A percentile compares a stretch with the other conserved stretches of the same genome.
phyloP scores from a whole-genome alignment of 1,140 invertebrate species.

The Drosophila lacteicornis region DNA sequence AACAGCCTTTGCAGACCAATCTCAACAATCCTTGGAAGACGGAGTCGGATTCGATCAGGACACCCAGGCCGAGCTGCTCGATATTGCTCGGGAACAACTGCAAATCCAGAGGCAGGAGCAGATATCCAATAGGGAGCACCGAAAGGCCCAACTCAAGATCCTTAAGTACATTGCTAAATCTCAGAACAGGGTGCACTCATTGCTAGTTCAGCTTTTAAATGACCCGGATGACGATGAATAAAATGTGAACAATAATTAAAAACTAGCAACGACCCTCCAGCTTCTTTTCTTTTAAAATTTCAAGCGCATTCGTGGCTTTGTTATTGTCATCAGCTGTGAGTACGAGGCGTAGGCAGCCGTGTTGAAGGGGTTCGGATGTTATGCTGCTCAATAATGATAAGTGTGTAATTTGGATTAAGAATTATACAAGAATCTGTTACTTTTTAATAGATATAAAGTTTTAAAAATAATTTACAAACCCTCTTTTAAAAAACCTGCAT shows the following conservation, averaged over 20 bases:
- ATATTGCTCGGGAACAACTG: conserved; percentile 6
- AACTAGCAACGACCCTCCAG: not conserved
- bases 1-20: not conserved
- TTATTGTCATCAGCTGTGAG: not conserved
- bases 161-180: conserved; percentile 5
- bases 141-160: not conserved
- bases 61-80: not conserved
- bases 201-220: not conserved
- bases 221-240: not conserved
- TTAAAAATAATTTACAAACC: too few species aligned
- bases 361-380: not conserved
- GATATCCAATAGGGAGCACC: not conserved
- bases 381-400: too few species aligned
- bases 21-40: not conserved
- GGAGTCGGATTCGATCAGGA: not conserved
- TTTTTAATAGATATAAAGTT: not conserved
- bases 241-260: not conserved
- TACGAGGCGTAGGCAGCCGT: not conserved
- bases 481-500: too few species aligned
- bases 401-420: not conserved
- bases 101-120: conserved; percentile 1
- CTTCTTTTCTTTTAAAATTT: not conserved
- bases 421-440: too few species aligned
- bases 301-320: not conserved
- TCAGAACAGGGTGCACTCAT: not conserved